Evolutionary conservation across 1,140 invertebrate genomes (phyloP).

Genomic region (Aporrectodea caliginosa): DNA sequence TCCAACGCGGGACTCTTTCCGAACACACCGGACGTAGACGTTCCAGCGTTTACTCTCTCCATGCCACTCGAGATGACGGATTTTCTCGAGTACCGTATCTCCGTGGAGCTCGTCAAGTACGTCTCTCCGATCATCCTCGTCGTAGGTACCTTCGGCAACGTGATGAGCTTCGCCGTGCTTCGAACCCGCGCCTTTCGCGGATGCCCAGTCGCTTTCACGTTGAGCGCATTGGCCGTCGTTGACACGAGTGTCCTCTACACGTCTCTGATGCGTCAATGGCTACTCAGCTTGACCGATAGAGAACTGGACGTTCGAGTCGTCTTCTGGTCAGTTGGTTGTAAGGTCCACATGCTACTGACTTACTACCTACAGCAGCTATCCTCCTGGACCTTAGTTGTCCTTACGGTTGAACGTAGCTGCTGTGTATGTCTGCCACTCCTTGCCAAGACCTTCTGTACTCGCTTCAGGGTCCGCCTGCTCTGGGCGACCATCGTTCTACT

Average conservation of each 20-base stretch:
- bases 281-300: neutral
- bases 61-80: neutral
- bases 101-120: neutral
- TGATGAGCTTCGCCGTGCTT: slow-evolving; percentile 14
- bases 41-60: neutral
- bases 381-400: slow-evolving; percentile 34
- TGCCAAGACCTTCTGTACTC: neutral
- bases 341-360: neutral
- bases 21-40: no score
- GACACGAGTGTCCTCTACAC: slow-evolving; percentile 24
- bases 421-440: slow-evolving; percentile 28
- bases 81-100: neutral
- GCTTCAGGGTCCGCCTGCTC: neutral
- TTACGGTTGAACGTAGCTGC: slow-evolving; percentile 33
- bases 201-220: neutral
- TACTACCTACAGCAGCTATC: slow-evolving; percentile 24
- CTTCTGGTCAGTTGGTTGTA: slow-evolving; percentile 12
- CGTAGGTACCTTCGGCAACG: slow-evolving; percentile 25
- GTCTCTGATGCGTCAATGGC: slow-evolving; percentile 25
- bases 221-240: slow-evolving; percentile 25
- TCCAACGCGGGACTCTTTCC: no score
- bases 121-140: slow-evolving; percentile 20
- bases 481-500: neutral
- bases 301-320: slow-evolving; percentile 11
- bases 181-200: neutral